Evolutionary conservation across 2,797 vertebrate genomes (phyloP).

Genomic region (Gallirallus australis): DNA sequence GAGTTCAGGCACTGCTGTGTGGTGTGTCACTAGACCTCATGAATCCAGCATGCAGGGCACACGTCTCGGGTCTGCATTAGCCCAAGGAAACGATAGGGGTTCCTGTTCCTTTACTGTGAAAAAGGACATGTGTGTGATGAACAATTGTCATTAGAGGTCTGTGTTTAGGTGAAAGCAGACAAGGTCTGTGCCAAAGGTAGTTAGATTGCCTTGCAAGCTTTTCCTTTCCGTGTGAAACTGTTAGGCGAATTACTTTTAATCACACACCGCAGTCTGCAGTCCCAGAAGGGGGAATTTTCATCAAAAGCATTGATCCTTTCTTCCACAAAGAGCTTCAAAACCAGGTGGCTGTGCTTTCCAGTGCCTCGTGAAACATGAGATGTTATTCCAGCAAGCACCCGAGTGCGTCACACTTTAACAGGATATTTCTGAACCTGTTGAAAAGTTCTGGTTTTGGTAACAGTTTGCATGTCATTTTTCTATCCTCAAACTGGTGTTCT

Average conservation of each 20-base stretch:
- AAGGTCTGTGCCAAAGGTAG: constrained; percentile 2
- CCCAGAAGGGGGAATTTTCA: constrained; percentile 21
- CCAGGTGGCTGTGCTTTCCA: constrained; percentile 17
- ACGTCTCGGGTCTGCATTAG: background rate
- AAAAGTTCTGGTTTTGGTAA: constrained; percentile 7
- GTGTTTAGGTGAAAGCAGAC: background rate
- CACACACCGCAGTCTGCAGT: background rate
- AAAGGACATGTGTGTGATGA: background rate
- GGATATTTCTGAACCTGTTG: constrained; percentile 21
- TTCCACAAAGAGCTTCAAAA: constrained; percentile 12
- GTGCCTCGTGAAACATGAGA: background rate
- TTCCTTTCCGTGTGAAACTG: background rate
- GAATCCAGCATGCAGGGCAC: background rate
- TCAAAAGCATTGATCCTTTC: background rate
- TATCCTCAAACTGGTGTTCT: background rate
- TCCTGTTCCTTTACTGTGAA: background rate
- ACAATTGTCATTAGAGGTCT: background rate
- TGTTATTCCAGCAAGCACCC: background rate
- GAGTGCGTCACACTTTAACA: background rate
- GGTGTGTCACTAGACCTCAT: background rate
- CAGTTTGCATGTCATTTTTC: background rate
- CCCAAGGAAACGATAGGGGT: background rate
- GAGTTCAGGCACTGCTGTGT: background rate
- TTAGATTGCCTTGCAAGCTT: background rate
- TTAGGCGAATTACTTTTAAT: constrained; percentile 47